These are phyloP conservation scores for Thaumatotibia leucotreta DNA, from an alignment of 1,140 invertebrate species.

Conservation along the genomic window DNA sequence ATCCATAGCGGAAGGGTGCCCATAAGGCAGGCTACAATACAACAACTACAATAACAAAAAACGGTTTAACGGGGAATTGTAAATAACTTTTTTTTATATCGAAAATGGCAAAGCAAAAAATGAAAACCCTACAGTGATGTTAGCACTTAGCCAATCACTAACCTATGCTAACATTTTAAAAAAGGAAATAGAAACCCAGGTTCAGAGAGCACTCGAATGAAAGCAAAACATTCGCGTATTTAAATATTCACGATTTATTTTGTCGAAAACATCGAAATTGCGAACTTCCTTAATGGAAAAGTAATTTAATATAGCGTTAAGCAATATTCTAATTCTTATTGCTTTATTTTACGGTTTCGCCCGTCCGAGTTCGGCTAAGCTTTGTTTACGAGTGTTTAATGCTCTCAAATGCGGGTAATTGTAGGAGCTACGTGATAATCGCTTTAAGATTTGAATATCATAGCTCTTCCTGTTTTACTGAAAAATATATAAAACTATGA, in stretches of 20 bases:
- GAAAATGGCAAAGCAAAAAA: no score
- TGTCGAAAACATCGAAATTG: background rate
- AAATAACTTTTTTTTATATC: no score
- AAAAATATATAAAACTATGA: no score
- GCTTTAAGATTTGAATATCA: background rate
- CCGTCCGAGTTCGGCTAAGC: background rate
- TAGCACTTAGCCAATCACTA: no score
- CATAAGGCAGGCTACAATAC: no score
- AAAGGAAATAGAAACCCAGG: no score
- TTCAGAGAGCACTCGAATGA: background rate
- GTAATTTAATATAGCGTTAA: background rate
- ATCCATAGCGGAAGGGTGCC: no score
- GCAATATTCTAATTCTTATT: background rate
- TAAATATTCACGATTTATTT: background rate
- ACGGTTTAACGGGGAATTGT: no score
- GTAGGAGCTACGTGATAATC: background rate
- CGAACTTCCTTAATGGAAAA: background rate
- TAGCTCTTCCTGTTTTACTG: no score
- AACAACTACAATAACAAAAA: no score
- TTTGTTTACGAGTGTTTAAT: background rate
- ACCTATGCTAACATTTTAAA: no score
- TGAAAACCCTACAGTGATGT: no score
- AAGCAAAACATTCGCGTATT: background rate
- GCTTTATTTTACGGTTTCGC: background rate
- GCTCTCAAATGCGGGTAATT: background rate